Evolutionary conservation across 2,113 vertebrate genomes (phyloP).

Genomic region (Brienomyrus longianalis): DNA sequence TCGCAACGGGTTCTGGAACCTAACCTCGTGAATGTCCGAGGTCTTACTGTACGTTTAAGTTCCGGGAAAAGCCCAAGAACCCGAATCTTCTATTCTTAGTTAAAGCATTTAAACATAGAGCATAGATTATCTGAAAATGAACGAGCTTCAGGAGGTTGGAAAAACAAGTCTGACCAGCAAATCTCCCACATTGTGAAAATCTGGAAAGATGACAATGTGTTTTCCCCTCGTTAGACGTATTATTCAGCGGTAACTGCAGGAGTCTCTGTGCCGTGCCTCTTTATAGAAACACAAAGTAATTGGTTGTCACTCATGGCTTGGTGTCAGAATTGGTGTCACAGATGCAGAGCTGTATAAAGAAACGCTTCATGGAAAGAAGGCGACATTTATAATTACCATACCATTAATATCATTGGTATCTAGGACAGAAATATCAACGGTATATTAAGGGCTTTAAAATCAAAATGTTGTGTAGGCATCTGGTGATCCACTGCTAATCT

Average conservation of each 20-base stretch:
- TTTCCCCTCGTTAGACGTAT: neutral
- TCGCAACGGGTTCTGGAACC: no score
- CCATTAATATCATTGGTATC: neutral
- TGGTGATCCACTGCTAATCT: neutral
- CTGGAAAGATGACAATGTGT: neutral
- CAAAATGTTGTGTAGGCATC: neutral
- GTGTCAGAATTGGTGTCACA: neutral
- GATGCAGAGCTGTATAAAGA: neutral
- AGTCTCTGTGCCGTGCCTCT: neutral
- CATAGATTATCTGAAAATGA: neutral
- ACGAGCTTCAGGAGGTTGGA: neutral
- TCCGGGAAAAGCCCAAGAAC: neutral
- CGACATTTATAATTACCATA: neutral
- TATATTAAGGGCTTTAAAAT: neutral
- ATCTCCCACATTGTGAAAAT: neutral
- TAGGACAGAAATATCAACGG: neutral
- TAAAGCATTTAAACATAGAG: neutral
- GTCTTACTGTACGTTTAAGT: no score
- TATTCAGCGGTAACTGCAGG: neutral
- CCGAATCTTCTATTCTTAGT: neutral
- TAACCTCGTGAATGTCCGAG: no score
- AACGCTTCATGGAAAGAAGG: neutral
- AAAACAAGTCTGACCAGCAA: conserved; percentile 11
- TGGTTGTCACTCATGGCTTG: neutral
- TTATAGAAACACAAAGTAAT: neutral